Conservation (phyloP, 2,113 vertebrate species). For the Penelope pileata region DNA sequence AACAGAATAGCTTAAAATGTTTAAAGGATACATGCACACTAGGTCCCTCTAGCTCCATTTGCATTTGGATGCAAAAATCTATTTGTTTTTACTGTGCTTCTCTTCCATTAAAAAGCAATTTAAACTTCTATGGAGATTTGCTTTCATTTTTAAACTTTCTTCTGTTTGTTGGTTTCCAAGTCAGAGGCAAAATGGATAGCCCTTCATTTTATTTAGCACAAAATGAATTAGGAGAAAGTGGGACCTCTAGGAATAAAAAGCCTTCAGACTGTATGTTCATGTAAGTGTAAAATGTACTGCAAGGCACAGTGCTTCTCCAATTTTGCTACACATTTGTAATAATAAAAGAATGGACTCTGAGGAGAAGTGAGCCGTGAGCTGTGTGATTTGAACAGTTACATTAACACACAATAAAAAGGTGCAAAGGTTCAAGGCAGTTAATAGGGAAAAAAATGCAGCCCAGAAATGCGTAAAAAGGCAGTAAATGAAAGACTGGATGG, state of each 20-base stretch:
- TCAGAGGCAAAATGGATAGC: conserved; percentile 5
- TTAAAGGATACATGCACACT: background rate
- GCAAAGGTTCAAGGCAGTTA: background rate
- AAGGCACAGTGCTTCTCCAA: conserved; percentile 36
- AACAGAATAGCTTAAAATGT: background rate
- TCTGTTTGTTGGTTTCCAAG: background rate
- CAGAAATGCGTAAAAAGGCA: conserved; percentile 1
- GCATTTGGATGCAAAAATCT: background rate
- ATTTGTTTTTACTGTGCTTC: background rate
- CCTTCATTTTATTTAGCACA: conserved; percentile 28
- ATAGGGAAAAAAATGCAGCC: background rate
- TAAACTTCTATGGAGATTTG: background rate
- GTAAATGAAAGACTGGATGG: background rate
- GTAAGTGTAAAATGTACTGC: conserved; percentile 42
- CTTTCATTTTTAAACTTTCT: background rate
- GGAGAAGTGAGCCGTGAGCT: conserved; percentile 29
- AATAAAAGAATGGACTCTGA: background rate
- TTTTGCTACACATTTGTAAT: background rate
- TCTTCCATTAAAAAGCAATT: background rate
- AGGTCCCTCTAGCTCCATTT: background rate
- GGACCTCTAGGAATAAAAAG: conserved; percentile 27
- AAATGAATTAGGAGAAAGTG: conserved; percentile 25
- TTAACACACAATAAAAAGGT: background rate
- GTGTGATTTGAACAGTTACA: background rate
- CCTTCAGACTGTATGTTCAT: background rate